phyloP scores from a whole-genome alignment of 64 coral and sea anemone genomes.

The Catalaphyllia jardinei region DNA sequence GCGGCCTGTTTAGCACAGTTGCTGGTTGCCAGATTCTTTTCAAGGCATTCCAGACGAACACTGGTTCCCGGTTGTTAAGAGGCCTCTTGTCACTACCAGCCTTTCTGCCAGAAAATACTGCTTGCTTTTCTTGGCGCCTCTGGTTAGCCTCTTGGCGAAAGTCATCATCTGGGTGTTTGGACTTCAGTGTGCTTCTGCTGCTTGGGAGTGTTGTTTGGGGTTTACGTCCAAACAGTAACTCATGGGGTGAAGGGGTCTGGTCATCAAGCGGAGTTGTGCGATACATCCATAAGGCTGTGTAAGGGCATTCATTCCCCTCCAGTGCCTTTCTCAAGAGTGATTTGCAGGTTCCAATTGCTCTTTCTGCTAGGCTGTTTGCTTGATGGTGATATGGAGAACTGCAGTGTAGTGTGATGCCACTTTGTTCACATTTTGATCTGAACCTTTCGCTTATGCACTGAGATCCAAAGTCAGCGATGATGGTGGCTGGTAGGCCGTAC shows the following conservation, averaged over 20 bases:
- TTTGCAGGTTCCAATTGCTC: too few species aligned
- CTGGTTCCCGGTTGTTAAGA: conserved; percentile 19
- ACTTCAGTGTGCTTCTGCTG: conserved; percentile 14
- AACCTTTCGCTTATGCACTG: conserved; percentile 52
- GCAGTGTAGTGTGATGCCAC: conserved; percentile 15
- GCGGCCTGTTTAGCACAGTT: conserved; percentile 27
- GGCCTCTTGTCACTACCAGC: conserved; percentile 18
- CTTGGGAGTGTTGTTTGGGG: conserved; percentile 24
- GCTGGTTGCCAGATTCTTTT: conserved; percentile 50
- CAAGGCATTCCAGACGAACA: conserved; percentile 29
- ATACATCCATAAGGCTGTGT: conserved; percentile 42
- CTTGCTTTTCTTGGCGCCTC: conserved; percentile 6
- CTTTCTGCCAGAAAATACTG: conserved; percentile 5
- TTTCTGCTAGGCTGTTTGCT: too few species aligned
- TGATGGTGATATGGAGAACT: conserved; percentile 60
- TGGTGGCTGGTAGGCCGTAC: conserved; percentile 6
- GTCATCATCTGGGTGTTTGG: conserved; percentile 23
- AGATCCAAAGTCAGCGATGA: conserved; percentile 14
- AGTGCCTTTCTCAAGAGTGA: too few species aligned
- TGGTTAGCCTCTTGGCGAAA: conserved; percentile 27
- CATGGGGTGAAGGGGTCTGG: conserved; percentile 13
- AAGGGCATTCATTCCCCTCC: background rate
- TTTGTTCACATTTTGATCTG: background rate
- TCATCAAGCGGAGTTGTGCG: conserved; percentile 9
- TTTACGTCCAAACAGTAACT: background rate